Base-by-base conservation (phyloP, 1,140 invertebrate species). In the Drosophila sproati region DNA sequence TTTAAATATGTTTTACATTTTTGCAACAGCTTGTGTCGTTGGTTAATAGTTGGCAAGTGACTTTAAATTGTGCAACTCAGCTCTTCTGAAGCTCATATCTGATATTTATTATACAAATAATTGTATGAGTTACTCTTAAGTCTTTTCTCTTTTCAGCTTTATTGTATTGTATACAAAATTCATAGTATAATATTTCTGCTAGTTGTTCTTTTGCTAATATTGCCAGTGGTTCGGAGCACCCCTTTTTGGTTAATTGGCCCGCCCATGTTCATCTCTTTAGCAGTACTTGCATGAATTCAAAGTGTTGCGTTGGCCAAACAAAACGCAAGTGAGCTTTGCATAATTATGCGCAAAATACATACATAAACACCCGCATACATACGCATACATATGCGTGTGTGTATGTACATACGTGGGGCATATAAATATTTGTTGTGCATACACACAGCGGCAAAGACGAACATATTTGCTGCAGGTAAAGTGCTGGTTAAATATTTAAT, bases 291-390 rank as follows among this genome's bases (percentile, higher is more conserved):
- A 67, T 52, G 64, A 51, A 75, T 60, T 62, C 73, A 77, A 81
- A 78, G 73, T 85, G 77, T 77, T 73, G 68, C 64, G 60, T 77
- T 62, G 61, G 74, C 79, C 62, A 82, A 82, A 82, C 75, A 81
- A 64, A 81, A 78, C 70, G 63, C 60, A 82, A 74, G 80, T 82
- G 79, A 86, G 68, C 82, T 74, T 47, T 85, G 81, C 78, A 85
- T 81, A 85, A 85, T 85, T 85, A 85, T 86, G 81, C 81, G 70
- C 62, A 73, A 73, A 67, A 67, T 73, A 62, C 35, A 59, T 54
- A 51, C 31, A 67, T 32, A 61, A 35, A 56, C 1, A 52, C 5
- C 3, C 4, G 12, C 2, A 63, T 12, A 32, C 12, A 50, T 12
- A 51, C 45, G 41, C 39, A 57, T 20, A n/a, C 20, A 35, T 20